Evolutionary conservation across 35 echinoderm and acorn worm genomes (phyloP).

Genomic region (Eucidaris tribuloides): DNA sequence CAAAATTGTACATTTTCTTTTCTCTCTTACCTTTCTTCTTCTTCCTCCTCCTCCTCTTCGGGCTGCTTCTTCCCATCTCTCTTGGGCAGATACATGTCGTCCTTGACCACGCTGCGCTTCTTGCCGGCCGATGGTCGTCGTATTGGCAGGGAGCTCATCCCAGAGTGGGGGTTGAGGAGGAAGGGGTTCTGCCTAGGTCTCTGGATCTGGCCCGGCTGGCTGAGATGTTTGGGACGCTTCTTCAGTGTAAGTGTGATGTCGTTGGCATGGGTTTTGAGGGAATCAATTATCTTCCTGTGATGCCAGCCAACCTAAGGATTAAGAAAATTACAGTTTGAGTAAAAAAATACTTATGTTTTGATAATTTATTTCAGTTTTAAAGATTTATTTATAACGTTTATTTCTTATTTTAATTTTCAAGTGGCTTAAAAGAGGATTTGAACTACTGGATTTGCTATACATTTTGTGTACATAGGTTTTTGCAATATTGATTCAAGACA

Average conservation of each 20-base stretch:
- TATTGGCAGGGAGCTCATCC: slow-evolving; percentile 9
- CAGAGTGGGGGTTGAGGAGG: neutral
- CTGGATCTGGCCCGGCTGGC: slow-evolving; percentile 65
- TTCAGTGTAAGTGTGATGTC: slow-evolving; percentile 77
- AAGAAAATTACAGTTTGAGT: neutral
- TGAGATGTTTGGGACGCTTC: slow-evolving; percentile 78
- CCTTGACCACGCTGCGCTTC: slow-evolving; percentile 17
- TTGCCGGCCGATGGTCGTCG: slow-evolving; percentile 12
- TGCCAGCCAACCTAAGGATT: slow-evolving; percentile 82
- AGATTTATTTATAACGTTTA: too few relatives aligned
- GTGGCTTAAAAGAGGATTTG: too few relatives aligned
- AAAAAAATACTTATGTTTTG: neutral
- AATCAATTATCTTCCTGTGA: slow-evolving; percentile 76
- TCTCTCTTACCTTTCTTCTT: neutral
- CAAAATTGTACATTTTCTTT: neutral
- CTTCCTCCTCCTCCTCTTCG: slow-evolving; percentile 12
- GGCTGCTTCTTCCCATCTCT: neutral
- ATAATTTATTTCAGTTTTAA: neutral
- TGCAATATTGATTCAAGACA: too few relatives aligned
- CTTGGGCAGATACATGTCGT: slow-evolving; percentile 40
- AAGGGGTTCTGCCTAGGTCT: slow-evolving; percentile 41
- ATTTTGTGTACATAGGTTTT: too few relatives aligned
- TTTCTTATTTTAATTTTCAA: too few relatives aligned
- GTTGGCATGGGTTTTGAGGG: slow-evolving; percentile 54
- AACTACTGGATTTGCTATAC: too few relatives aligned